phyloP scores from a whole-genome alignment of 2,113 vertebrate genomes.

The Athene noctua region DNA sequence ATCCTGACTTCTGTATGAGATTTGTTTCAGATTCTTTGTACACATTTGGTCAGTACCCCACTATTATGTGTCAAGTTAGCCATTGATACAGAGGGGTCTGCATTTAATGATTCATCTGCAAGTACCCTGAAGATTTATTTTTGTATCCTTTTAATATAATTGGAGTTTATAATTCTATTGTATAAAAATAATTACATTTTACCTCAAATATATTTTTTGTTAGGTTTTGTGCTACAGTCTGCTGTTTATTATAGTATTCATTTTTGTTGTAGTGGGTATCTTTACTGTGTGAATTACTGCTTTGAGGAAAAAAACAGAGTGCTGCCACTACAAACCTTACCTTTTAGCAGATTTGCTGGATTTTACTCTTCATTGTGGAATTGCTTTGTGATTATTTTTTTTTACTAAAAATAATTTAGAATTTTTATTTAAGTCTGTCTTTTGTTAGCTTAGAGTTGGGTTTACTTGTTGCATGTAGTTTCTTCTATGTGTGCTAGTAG shows the following conservation, averaged over 20 bases:
- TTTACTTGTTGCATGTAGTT: not conserved
- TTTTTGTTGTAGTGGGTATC: not conserved
- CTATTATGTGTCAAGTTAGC: not conserved
- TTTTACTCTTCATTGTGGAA: not conserved
- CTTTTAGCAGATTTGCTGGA: not conserved
- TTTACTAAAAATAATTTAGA: not conserved
- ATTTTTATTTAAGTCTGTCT: not conserved
- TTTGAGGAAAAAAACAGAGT: not conserved
- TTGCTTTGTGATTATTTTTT: not conserved
- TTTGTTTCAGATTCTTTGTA: not conserved
- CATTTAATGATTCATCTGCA: not conserved
- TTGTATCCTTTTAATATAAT: not conserved
- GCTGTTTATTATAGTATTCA: not conserved
- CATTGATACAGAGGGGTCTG: not conserved
- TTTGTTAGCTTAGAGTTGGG: not conserved
- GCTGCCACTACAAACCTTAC: not conserved
- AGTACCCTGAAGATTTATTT: not conserved
- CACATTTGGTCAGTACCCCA: not conserved
- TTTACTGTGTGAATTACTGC: not conserved
- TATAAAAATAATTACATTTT: not conserved
- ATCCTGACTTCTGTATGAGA: not conserved
- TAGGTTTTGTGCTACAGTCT: not conserved
- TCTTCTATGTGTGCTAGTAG: not conserved
- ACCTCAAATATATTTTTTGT: not conserved
- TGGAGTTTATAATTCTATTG: not conserved